phyloP scores from a whole-genome alignment of 2,888 invertebrate genomes.

The Adelognathus sp. region DNA sequence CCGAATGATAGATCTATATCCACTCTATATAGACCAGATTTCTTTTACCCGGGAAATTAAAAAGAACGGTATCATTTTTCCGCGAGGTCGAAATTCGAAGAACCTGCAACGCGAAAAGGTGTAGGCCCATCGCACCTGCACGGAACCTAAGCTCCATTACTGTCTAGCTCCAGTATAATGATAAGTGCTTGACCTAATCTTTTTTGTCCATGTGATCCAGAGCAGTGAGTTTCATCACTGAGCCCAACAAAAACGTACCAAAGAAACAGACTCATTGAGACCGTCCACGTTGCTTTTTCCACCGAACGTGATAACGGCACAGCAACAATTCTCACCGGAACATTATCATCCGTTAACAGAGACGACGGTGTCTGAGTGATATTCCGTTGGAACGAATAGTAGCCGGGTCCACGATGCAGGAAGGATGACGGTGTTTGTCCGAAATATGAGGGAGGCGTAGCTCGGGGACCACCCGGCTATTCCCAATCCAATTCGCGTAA shows the following conservation, averaged over 20 bases:
- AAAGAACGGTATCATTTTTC: too few species aligned
- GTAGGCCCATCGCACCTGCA: too few species aligned
- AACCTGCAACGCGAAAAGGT: too few species aligned
- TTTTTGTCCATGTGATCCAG: conserved; percentile 1
- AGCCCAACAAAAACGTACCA: background rate
- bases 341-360: background rate
- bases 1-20: too few species aligned
- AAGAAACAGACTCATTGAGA: background rate
- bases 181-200: background rate
- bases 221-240: conserved; percentile 12
- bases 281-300: background rate
- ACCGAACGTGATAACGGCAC: background rate
- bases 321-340: background rate
- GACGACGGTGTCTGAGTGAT: background rate
- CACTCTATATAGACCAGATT: too few species aligned
- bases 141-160: too few species aligned
- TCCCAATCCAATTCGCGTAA: conserved; percentile 79
- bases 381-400: conserved; percentile 24
- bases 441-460: conserved; percentile 76
- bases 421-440: conserved; percentile 66
- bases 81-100: background rate
- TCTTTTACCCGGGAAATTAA: too few species aligned
- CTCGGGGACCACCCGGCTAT: conserved; percentile 74
- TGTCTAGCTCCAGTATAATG: too few species aligned
- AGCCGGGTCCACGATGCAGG: conserved; percentile 4